These are phyloP conservation scores for Karalla daura DNA, from an alignment of 2,797 vertebrate genomes.

Conservation along the genomic window DNA sequence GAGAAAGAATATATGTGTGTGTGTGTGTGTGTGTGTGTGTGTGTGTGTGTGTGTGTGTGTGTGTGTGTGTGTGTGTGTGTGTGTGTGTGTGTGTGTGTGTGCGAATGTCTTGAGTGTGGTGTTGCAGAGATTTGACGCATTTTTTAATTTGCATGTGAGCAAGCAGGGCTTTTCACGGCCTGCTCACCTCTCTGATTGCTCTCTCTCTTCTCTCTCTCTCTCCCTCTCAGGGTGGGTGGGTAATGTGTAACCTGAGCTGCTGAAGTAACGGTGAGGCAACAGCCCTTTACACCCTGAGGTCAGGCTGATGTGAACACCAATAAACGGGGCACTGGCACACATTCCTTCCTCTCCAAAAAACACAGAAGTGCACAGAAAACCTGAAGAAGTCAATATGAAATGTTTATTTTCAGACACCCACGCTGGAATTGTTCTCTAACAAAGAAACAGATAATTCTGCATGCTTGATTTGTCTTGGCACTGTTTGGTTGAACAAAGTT, in stretches of 20 bases:
- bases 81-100: background rate
- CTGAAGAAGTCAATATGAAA: background rate
- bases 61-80: constrained; percentile 5
- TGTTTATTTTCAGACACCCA: background rate
- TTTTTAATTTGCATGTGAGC: constrained; percentile 33
- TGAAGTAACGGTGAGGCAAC: constrained; percentile 69
- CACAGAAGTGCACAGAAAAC: constrained; percentile 12
- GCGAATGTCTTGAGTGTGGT: constrained; percentile 19
- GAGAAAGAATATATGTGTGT: no score
- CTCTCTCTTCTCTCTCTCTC: constrained; percentile 36
- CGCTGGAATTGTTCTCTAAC: background rate
- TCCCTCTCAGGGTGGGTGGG: constrained; percentile 32
- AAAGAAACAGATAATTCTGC: background rate
- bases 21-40: no score
- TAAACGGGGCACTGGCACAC: constrained; percentile 65
- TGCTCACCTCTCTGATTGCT: constrained; percentile 23
- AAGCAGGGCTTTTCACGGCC: constrained; percentile 11
- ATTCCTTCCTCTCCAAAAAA: constrained; percentile 52
- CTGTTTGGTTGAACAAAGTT: background rate
- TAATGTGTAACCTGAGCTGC: constrained; percentile 70
- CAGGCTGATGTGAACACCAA: constrained; percentile 71
- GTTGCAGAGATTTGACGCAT: constrained; percentile 34
- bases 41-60: constrained; percentile 1
- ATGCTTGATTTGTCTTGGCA: background rate
- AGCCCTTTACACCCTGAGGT: constrained; percentile 72